A percentile compares a stretch with the other conserved stretches of the same genome.
phyloP scores from a whole-genome alignment of 1,140 invertebrate genomes.

The Ostrea denselamellosa region DNA sequence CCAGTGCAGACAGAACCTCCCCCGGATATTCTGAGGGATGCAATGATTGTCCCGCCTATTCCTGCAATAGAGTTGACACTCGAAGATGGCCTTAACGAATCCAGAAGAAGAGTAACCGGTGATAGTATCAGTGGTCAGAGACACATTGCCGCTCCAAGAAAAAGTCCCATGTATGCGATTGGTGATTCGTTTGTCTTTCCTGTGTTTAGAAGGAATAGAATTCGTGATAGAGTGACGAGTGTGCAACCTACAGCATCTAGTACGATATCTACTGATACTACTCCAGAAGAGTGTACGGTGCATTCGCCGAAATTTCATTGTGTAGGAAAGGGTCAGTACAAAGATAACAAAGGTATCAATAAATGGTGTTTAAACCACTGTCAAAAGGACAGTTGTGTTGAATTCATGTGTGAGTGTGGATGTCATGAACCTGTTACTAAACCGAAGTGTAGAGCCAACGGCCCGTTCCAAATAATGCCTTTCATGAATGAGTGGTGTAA shows the following conservation, averaged over 20 bases:
- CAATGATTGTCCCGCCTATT: not conserved
- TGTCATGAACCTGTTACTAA: conserved; percentile 12
- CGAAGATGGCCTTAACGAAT: conserved; percentile 13
- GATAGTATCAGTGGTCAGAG: not conserved
- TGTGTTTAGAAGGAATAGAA: not conserved
- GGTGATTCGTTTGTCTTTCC: conserved; percentile 16
- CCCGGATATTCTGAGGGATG: not conserved
- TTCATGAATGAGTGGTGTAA: conserved; percentile 52
- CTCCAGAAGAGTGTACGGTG: conserved; percentile 22
- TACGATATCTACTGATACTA: not conserved
- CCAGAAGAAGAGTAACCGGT: not conserved
- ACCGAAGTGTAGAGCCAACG: conserved; percentile 42
- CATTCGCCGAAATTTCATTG: conserved; percentile 43
- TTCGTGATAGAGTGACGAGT: not conserved
- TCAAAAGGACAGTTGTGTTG: conserved; percentile 29
- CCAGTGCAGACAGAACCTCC: not conserved
- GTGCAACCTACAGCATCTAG: not conserved
- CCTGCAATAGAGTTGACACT: not conserved
- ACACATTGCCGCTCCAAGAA: not conserved
- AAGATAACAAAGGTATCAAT: conserved; percentile 41
- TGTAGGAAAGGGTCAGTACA: conserved; percentile 43
- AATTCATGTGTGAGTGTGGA: conserved; percentile 48
- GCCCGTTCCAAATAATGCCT: conserved; percentile 31
- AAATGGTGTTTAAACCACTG: conserved; percentile 48
- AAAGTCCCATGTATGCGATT: conserved; percentile 3